Percentiles rank a stretch among this genome's conserved stretches.
Evolutionary conservation across 2,888 invertebrate genomes (phyloP).

Genomic region (Polyommatus icarus): DNA sequence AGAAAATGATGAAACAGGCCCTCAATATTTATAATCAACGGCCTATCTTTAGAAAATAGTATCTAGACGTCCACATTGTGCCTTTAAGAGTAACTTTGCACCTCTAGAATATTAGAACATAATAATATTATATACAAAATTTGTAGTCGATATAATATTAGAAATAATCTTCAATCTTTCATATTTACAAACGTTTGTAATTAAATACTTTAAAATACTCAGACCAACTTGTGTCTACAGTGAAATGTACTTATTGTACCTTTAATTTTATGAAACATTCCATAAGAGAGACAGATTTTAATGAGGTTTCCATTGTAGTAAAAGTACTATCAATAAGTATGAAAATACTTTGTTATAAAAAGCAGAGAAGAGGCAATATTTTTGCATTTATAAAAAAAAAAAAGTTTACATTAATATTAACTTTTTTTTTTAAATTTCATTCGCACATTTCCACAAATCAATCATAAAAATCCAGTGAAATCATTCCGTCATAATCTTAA

Average conservation of each 20-base stretch:
- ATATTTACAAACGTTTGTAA: background rate
- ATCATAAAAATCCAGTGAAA: slow-evolving; percentile 30
- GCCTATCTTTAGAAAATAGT: background rate
- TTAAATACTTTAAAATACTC: background rate
- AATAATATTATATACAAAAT: background rate
- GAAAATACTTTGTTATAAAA: background rate
- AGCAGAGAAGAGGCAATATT: background rate
- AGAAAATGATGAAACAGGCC: background rate
- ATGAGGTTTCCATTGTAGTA: background rate
- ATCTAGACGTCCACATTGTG: slow-evolving; percentile 15
- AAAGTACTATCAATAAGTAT: background rate
- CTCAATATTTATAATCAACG: background rate
- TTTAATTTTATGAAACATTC: background rate
- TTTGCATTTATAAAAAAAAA: background rate
- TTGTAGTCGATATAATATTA: background rate
- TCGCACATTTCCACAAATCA: background rate
- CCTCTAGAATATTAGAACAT: background rate
- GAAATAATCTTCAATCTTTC: background rate
- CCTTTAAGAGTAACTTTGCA: slow-evolving; percentile 19
- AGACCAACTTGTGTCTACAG: background rate
- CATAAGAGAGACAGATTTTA: background rate
- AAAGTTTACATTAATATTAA: background rate
- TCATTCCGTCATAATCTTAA: slow-evolving; percentile 14
- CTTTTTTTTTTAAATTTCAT: background rate
- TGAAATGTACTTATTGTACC: background rate